Evolutionary conservation across 1,140 invertebrate species (phyloP), one percentile per base, ranked within the genome.

Genomic region (Drosophila albomicans): DNA sequence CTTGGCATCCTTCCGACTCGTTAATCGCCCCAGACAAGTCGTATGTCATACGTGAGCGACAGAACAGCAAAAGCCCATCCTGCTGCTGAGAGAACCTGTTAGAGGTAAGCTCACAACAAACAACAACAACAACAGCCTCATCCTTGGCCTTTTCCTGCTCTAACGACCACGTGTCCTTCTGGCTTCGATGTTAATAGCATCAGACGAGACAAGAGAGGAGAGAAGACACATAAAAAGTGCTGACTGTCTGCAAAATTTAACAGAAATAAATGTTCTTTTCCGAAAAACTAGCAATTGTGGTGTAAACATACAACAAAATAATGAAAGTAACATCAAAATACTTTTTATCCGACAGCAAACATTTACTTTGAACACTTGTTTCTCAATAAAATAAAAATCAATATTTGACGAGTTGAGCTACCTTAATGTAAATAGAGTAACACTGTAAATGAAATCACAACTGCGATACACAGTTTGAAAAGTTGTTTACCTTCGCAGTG

Each of bases 1-100:
- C 30, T 43, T 49, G 32, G 45, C 32, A 57, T 54, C 46, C 61
- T 41, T 41, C 8, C 35, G 59, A 58, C 72, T 59, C 58, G 76
- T 76, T 86, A 88, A 86, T 88, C 79, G 82, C 52, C 57, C 28
- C 76, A 84, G 75, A 82, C 82, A 66, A 82, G 79, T 78, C 75
- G 71, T 79, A 70, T 76, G 76, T 82, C 84, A 87, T 73, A 78
- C 69, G 63, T 68, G 78, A 73, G 46, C 67, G 75, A 69, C 58
- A 67, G 51, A 67, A 76, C 63, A 76, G 38, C 67, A 32, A 51
- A 65, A 77, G 45, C 74, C 51, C 74, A 65, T 68, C 58, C 10
- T 41, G 11, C 32, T 32, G 41, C 57, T 38, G 67, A 10, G 32
- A 25, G 10, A 64, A 71, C 52, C 70, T 59, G 59, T 71, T 75